Percentiles rank a stretch among this genome's conserved stretches.
Conservation (phyloP, 2,888 invertebrate species). For the Torymus auratus region DNA sequence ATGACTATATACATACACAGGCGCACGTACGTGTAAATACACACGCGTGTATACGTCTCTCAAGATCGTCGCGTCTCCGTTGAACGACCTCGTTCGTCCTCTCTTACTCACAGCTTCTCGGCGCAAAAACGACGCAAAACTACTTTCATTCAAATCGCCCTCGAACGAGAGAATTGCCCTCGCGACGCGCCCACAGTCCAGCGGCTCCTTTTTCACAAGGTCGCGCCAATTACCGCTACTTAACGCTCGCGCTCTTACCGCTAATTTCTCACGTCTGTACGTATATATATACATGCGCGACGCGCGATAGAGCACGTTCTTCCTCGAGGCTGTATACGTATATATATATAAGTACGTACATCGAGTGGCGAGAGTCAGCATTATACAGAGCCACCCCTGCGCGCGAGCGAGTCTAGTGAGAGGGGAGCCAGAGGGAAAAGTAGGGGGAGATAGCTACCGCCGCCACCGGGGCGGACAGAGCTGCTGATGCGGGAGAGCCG, state of each 20-base stretch:
- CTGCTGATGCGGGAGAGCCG: no score
- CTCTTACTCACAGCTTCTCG: no score
- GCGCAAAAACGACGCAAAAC: neutral
- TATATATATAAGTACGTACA: neutral
- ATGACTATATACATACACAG: no score
- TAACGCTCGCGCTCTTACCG: slow-evolving; percentile 8
- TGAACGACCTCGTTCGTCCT: no score
- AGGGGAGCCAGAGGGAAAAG: no score
- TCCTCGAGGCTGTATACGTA: neutral
- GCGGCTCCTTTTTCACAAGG: no score
- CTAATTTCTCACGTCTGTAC: slow-evolving; percentile 29
- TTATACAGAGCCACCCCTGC: neutral
- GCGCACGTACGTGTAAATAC: no score
- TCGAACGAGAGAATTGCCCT: neutral
- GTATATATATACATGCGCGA: neutral
- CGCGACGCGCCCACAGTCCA: no score
- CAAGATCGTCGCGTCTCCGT: no score
- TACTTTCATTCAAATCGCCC: slow-evolving; percentile 11
- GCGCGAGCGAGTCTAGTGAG: neutral
- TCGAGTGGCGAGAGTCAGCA: slow-evolving; percentile 33
- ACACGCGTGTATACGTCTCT: no score
- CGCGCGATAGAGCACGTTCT: slow-evolving; percentile 32
- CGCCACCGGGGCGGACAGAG: no score
- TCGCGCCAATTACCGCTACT: slow-evolving; percentile 18
- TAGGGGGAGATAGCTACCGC: no score